These are phyloP conservation scores for Bubalus kerabau DNA, from an alignment of 2,113 vertebrate genomes.

Conservation along the genomic window DNA sequence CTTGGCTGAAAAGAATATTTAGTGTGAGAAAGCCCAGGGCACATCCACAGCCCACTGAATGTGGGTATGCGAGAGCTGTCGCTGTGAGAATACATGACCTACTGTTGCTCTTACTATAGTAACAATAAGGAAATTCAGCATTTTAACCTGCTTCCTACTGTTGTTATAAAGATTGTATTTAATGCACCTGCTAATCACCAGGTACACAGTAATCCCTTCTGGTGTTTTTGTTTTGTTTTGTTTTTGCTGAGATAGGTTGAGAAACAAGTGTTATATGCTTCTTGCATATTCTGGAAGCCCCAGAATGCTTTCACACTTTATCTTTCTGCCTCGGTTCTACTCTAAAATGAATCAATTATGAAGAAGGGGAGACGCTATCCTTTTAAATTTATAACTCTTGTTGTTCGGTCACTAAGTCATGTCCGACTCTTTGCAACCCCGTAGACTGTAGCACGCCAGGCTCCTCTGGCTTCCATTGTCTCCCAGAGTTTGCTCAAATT, in stretches of 20 bases:
- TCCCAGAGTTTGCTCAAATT: neutral
- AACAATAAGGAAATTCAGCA: neutral
- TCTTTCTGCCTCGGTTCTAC: neutral
- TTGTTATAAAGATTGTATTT: neutral
- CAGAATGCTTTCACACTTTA: neutral
- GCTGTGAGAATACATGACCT: neutral
- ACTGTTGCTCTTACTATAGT: neutral
- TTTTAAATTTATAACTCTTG: neutral
- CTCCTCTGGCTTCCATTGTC: neutral
- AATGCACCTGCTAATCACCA: constrained; percentile 13
- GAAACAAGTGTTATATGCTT: neutral
- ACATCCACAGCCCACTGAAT: neutral
- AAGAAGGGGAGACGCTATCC: neutral
- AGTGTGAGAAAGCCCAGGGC: neutral
- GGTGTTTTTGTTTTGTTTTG: neutral
- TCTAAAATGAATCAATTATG: neutral
- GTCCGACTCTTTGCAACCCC: neutral
- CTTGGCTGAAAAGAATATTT: neutral
- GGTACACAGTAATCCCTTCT: neutral
- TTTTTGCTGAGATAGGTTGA: neutral
- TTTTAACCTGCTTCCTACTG: neutral
- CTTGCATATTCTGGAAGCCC: neutral
- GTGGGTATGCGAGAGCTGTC: neutral
- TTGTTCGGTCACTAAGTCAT: neutral
- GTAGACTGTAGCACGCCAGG: neutral